phyloP scores from a whole-genome alignment of 2,797 vertebrate genomes.

The Anguilla megastoma region DNA sequence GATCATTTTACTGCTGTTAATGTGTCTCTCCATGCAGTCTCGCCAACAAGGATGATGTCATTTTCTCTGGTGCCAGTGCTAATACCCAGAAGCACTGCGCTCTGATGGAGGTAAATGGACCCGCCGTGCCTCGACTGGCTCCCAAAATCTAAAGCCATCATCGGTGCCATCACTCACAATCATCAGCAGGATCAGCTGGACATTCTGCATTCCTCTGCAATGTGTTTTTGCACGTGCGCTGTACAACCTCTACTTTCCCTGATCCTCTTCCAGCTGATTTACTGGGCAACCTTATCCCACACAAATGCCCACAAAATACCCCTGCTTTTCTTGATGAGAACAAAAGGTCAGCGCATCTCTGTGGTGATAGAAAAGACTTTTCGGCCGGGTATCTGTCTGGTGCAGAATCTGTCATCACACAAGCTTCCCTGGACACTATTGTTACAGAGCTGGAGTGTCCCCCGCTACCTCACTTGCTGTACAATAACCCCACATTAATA shows the following conservation, averaged over 20 bases:
- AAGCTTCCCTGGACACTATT: neutral
- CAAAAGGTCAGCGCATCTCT: neutral
- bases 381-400: neutral
- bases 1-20: constrained; percentile 37
- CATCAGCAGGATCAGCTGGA: neutral
- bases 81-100: constrained; percentile 6
- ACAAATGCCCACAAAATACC: neutral
- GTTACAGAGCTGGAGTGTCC: neutral
- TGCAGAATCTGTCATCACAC: neutral
- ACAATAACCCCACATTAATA: neutral
- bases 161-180: neutral
- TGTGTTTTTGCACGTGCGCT: neutral
- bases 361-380: neutral
- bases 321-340: neutral
- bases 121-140: neutral
- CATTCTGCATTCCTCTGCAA: neutral
- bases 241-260: neutral
- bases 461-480: neutral
- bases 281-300: neutral
- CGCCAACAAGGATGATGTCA: constrained; percentile 19
- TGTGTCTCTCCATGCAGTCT: constrained; percentile 40
- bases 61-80: constrained; percentile 34
- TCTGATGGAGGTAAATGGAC: neutral
- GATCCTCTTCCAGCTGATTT: neutral
- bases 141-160: neutral